Conservation (phyloP, 2,888 invertebrate genomes). For the Pollenia griseotomentosa region DNA sequence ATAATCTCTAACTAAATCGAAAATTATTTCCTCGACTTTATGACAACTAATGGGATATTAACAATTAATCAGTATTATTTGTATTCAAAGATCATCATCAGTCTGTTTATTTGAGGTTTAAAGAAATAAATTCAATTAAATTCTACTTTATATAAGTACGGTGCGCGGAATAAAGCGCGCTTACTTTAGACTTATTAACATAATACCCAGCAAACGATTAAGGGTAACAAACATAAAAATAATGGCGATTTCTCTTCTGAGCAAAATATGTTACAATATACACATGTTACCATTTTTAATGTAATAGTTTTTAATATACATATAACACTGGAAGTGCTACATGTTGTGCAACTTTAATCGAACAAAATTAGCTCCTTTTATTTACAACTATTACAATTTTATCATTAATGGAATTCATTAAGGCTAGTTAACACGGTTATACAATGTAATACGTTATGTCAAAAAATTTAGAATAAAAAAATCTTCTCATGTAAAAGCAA, state of each 20-base stretch:
- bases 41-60: slow-evolving; percentile 30
- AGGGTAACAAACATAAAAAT: not conserved
- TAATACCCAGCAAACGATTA: slow-evolving; percentile 31
- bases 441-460: too few species aligned
- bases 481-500: too few species aligned
- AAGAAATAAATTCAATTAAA: slow-evolving; percentile 43
- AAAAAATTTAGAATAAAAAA: too few species aligned
- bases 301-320: too few species aligned
- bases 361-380: too few species aligned
- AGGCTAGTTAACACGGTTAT: too few species aligned
- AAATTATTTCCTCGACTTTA: slow-evolving; percentile 36
- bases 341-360: too few species aligned
- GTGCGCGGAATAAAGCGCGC: not conserved
- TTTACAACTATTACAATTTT: too few species aligned
- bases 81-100: slow-evolving; percentile 37
- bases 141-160: slow-evolving; percentile 15
- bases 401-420: too few species aligned
- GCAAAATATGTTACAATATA: too few species aligned
- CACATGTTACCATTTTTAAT: too few species aligned
- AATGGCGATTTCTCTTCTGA: not conserved
- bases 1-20: not conserved
- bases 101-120: slow-evolving; percentile 18
- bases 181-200: not conserved
- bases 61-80: slow-evolving; percentile 35
- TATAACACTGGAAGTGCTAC: too few species aligned